Evolutionary conservation across 2,888 invertebrate genomes (phyloP).

Genomic region (Tetheella fluctuosa): DNA sequence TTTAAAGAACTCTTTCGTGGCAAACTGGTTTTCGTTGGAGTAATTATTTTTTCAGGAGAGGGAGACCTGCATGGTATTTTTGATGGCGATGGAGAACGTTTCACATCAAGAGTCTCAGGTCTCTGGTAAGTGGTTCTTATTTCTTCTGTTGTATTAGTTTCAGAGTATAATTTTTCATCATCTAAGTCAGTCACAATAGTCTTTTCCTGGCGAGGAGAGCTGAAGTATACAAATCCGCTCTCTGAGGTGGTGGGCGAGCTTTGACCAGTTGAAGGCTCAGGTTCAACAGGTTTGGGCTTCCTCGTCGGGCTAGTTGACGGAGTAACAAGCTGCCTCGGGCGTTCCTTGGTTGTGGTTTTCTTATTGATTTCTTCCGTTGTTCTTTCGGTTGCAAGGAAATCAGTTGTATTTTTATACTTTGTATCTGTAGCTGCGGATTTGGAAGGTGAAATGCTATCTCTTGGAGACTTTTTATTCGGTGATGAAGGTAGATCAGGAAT

Average conservation of each 20-base stretch:
- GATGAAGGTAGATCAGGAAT: slow-evolving; percentile 33
- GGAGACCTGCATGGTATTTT: slow-evolving; percentile 75
- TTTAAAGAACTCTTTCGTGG: slow-evolving; percentile 79
- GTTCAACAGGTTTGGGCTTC: slow-evolving; percentile 60
- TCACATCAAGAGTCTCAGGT: slow-evolving; percentile 47
- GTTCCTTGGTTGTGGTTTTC: slow-evolving; percentile 48
- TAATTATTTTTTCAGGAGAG: slow-evolving; percentile 63
- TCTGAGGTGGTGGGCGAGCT: slow-evolving; percentile 83
- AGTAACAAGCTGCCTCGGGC: slow-evolving; percentile 69
- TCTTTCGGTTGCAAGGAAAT: slow-evolving; percentile 64
- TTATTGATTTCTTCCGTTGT: slow-evolving; percentile 59
- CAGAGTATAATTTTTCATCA: slow-evolving; percentile 50
- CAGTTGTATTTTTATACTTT: slow-evolving; percentile 55
- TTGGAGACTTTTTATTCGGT: slow-evolving; percentile 46
- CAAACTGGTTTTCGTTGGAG: slow-evolving; percentile 55
- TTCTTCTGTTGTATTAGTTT: slow-evolving; percentile 42
- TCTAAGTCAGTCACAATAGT: slow-evolving; percentile 69
- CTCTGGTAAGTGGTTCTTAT: slow-evolving; percentile 33
- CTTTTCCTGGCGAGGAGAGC: slow-evolving; percentile 58
- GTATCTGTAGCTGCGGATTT: slow-evolving; percentile 53
- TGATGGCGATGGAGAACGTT: slow-evolving; percentile 62
- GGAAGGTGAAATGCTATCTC: slow-evolving; percentile 52
- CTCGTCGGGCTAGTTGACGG: slow-evolving; percentile 82
- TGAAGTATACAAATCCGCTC: slow-evolving; percentile 81
- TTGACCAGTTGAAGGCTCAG: slow-evolving; percentile 71